These are phyloP conservation scores for Ia io DNA, from an alignment of 2,113 vertebrate genomes.

Conservation along the genomic window DNA sequence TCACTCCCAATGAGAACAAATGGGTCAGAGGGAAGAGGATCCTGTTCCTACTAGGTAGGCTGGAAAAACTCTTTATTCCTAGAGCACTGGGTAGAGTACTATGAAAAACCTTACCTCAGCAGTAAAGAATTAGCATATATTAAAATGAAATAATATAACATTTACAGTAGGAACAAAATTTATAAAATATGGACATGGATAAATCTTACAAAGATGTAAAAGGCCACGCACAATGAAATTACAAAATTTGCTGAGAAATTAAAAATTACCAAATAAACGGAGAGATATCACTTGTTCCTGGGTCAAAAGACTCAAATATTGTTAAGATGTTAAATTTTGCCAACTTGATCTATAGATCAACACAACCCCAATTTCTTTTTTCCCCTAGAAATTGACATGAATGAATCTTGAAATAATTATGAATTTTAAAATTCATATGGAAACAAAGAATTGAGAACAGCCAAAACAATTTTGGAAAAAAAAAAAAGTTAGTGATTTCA, in stretches of 20 bases:
- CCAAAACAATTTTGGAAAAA: not conserved
- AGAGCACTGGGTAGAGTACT: not conserved
- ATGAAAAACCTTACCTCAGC: not conserved
- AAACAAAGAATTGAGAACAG: not conserved
- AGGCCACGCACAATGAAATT: not conserved
- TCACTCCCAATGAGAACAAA: not conserved
- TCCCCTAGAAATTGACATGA: not conserved
- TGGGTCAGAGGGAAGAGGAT: not conserved
- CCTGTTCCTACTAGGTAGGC: not conserved
- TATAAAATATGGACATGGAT: not conserved
- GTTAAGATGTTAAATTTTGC: not conserved
- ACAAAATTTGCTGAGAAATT: constrained; percentile 15
- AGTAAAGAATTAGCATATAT: not conserved
- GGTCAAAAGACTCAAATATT: not conserved
- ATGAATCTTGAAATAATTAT: too few relatives aligned
- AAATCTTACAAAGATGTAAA: not conserved
- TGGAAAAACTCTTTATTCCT: not conserved
- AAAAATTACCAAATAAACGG: not conserved
- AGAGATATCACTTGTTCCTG: not conserved
- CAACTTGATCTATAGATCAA: not conserved
- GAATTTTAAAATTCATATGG: not conserved
- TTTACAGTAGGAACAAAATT: not conserved
- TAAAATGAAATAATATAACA: constrained; percentile 14
- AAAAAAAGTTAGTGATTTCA: not conserved
- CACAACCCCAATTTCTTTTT: not conserved